Evolutionary conservation across 1,140 invertebrate genomes (phyloP).

Genomic region (Danaus melanippus): DNA sequence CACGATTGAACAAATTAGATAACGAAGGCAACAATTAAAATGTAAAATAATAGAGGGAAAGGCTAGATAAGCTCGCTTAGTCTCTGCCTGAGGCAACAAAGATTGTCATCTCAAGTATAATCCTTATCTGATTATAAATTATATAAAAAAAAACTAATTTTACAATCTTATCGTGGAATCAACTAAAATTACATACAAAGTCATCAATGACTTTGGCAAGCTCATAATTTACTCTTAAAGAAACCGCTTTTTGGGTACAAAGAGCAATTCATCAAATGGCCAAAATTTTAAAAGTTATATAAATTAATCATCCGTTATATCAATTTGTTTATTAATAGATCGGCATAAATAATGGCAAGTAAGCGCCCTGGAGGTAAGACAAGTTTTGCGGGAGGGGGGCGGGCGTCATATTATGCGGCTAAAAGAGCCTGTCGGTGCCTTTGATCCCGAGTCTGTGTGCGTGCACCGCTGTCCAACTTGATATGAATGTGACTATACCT

Average conservation of each 20-base stretch:
- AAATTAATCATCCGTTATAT: conserved; percentile 50
- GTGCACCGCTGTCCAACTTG: conserved; percentile 59
- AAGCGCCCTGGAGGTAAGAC: conserved; percentile 53
- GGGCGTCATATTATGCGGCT: conserved; percentile 70
- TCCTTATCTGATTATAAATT: conserved; percentile 3
- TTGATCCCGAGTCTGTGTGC: conserved; percentile 60
- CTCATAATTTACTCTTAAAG: no score
- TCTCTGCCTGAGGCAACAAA: conserved; percentile 9
- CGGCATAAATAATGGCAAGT: conserved; percentile 65
- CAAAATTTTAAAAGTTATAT: conserved; percentile 5
- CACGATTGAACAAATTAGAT: conserved; percentile 19
- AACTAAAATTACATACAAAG: no score
- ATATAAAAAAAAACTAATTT: no score
- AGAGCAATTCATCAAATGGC: no score
- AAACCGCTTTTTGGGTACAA: no score
- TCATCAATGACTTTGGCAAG: no score
- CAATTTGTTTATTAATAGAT: conserved; percentile 71
- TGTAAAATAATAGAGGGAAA: conserved; percentile 19
- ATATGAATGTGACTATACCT: conserved; percentile 70
- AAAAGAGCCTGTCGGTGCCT: conserved; percentile 71
- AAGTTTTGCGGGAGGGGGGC: conserved; percentile 48
- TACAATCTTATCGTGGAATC: no score
- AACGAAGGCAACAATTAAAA: conserved; percentile 19
- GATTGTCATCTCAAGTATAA: conserved; percentile 9
- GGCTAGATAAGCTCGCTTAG: conserved; percentile 11